Conservation (phyloP, 2,797 vertebrate genomes). For the Sternarchorhynchus goeldii region DNA sequence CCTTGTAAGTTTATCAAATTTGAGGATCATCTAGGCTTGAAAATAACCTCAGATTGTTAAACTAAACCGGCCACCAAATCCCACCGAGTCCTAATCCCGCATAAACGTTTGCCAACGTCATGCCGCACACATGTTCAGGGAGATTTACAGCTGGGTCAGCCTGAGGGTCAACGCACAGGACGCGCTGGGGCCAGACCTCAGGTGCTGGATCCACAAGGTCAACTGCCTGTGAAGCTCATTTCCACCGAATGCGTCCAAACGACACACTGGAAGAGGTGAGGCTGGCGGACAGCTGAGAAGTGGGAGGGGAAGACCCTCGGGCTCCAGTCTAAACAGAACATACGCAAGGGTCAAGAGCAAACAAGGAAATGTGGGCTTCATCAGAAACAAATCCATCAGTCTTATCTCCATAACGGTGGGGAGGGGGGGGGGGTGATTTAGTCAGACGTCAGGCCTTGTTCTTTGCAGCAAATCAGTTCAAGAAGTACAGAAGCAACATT, state of each 20-base stretch:
- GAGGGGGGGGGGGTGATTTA: background rate
- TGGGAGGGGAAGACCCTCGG: constrained; percentile 38
- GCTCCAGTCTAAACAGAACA: constrained; percentile 46
- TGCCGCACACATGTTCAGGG: constrained; percentile 15
- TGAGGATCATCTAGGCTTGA: constrained; percentile 10
- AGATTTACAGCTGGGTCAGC: constrained; percentile 51
- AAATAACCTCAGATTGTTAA: constrained; percentile 43
- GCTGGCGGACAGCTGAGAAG: constrained; percentile 39
- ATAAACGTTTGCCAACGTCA: constrained; percentile 22
- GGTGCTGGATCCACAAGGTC: constrained; percentile 49
- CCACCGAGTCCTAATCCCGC: constrained; percentile 36
- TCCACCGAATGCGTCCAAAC: constrained; percentile 36
- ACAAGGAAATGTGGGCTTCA: constrained; percentile 19
- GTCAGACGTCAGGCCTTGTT: constrained; percentile 4
- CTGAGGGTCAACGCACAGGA: constrained; percentile 38
- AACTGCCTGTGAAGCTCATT: constrained; percentile 58
- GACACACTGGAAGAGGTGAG: constrained; percentile 35
- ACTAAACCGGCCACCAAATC: constrained; percentile 42
- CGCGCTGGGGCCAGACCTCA: constrained; percentile 48
- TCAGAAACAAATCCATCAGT: constrained; percentile 37
- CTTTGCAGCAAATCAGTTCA: background rate
- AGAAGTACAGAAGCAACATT: background rate
- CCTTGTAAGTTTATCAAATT: constrained; percentile 29
- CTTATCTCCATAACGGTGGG: constrained; percentile 21
- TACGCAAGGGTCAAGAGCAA: constrained; percentile 41